Evolutionary conservation across 2,113 vertebrate genomes (phyloP).

Genomic region (Alces alces): DNA sequence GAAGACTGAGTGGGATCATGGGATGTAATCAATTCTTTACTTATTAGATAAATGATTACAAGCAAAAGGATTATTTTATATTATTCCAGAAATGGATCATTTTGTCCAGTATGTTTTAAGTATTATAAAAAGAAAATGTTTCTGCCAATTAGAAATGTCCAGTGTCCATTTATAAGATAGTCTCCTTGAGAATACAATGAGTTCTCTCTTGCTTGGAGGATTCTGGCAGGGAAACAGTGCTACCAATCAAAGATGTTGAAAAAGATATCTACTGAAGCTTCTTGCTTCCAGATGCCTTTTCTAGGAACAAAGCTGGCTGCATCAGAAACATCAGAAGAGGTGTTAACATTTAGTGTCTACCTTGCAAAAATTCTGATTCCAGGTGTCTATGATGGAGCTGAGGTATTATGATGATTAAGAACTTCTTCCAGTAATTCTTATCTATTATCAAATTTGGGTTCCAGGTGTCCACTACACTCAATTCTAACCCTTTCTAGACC

Average conservation of each 20-base stretch:
- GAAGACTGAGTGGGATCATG: not conserved
- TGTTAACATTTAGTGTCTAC: not conserved
- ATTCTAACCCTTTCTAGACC: not conserved
- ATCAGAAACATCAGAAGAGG: not conserved
- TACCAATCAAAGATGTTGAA: not conserved
- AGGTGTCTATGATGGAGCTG: not conserved
- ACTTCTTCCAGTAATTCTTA: not conserved
- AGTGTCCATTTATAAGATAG: not conserved
- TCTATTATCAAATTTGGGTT: not conserved
- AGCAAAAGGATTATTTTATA: not conserved
- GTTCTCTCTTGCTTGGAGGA: not conserved
- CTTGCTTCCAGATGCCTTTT: not conserved
- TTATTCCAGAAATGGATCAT: not conserved
- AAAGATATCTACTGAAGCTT: not conserved
- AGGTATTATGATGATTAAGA: not conserved
- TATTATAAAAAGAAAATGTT: not conserved
- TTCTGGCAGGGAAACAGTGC: not conserved
- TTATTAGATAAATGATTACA: not conserved
- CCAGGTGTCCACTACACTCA: not conserved
- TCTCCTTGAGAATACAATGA: not conserved
- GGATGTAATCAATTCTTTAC: not conserved
- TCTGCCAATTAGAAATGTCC: not conserved
- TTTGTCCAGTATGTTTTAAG: not conserved
- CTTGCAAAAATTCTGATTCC: not conserved
- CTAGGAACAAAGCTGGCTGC: not conserved